Percentiles rank a stretch among this genome's conserved stretches.
phyloP scores from a whole-genome alignment of 2,888 invertebrate genomes.

The Polyommatus icarus region DNA sequence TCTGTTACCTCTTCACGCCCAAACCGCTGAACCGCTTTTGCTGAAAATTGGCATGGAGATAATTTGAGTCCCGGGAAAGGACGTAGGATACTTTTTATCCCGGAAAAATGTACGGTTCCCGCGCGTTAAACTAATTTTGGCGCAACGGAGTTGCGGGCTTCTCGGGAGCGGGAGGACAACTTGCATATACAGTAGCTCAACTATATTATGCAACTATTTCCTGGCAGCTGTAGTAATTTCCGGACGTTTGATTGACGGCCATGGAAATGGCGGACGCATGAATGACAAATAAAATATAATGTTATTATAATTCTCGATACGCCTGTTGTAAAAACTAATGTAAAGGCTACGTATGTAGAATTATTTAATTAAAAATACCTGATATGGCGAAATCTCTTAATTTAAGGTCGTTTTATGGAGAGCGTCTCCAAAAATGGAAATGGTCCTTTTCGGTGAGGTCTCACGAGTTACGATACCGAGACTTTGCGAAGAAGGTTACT shows the following conservation, averaged over 20 bases:
- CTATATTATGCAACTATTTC: neutral
- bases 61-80: no score
- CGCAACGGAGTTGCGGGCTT: no score
- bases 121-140: no score
- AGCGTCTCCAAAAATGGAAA: neutral
- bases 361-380: neutral
- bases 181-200: neutral
- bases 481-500: neutral
- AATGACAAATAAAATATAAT: slow-evolving; percentile 11
- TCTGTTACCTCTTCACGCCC: no score
- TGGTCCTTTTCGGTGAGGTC: neutral
- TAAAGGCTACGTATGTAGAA: neutral
- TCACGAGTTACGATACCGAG: neutral
- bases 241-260: neutral
- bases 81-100: no score
- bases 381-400: neutral
- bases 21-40: no score
- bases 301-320: neutral
- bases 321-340: neutral
- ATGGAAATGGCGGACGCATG: neutral
- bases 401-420: neutral
- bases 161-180: no score
- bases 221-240: neutral
- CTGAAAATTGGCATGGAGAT: no score
- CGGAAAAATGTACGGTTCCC: no score